Base-by-base conservation (phyloP, 2,888 invertebrate species). In the Cetonia aurata region DNA sequence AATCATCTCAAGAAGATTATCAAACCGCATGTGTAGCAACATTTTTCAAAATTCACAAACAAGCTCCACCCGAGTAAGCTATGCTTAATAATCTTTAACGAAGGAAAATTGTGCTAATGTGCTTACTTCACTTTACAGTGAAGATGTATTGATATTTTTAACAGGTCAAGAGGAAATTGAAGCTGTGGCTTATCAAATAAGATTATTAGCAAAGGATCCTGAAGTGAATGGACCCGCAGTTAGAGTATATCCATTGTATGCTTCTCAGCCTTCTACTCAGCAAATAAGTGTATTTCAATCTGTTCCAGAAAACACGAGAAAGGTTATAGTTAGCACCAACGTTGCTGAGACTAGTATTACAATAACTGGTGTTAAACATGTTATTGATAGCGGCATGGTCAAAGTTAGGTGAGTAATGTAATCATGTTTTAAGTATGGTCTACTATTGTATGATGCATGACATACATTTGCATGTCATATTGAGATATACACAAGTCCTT, bases 111-210 rank as follows among this genome's bases (percentile, higher is more conserved):
- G n/a, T n/a, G n/a, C 3, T 37, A 41, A 37, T 15, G 59, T 10
- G 42, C 25, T 25, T 66, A 37, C 19, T n/a, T 73, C 37, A 37
- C 10, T 37, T 37, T 89, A 77, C 83, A 95, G 94, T 79, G 91
- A 96, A 77, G 96, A 96, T 82, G 93, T 98, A 76, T 86, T 98
- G 67, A 93, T 97, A 46, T 98, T 98, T 85, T 86, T 98, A 70
- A 98, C 98, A 57, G 98, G 98, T 0, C 97, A 98, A 86, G 98
- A 98, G 84, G 98, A 98, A 88, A 98, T 98, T 75, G 97, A 98
- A 85, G 88, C 91, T n/a, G 89, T 93, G 74, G 91, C 91, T 73
- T 88, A 90, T 76, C 93, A 91, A 80, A 92, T 95, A 50, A 88
- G 91, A 76, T 88, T 90, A 79, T 89, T 93, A 74, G 89, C 91